Conservation (phyloP, 2,797 vertebrate genomes). For the Pyrrhura leucotis region DNA sequence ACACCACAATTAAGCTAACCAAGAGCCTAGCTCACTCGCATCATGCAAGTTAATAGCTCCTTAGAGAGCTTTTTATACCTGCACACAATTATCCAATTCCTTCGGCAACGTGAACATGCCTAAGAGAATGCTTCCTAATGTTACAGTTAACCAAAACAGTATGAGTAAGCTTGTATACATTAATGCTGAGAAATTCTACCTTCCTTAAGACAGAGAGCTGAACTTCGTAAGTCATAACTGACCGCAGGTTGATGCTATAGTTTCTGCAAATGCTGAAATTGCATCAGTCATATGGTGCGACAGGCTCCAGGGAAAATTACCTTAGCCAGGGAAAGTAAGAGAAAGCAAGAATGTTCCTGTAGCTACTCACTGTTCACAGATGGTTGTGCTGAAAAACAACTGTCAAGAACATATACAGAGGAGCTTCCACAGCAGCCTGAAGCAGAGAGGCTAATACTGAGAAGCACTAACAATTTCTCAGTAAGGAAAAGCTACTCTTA, state of each 20-base stretch:
- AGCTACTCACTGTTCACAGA: not conserved
- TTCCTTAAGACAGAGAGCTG: not conserved
- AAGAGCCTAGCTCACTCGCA: not conserved
- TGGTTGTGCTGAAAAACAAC: not conserved
- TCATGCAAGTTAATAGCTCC: not conserved
- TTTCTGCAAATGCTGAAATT: not conserved
- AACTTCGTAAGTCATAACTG: not conserved
- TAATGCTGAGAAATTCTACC: not conserved
- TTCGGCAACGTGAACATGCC: not conserved
- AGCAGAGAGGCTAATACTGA: not conserved
- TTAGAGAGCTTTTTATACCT: not conserved
- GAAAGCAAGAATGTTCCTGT: not conserved
- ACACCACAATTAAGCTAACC: not conserved
- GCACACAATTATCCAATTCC: not conserved
- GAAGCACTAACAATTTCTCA: not conserved
- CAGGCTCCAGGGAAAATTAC: not conserved
- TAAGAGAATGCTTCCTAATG: not conserved
- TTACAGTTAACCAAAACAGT: not conserved
- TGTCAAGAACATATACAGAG: not conserved
- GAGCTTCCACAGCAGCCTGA: not conserved
- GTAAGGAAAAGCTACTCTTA: not conserved
- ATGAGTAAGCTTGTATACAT: not conserved
- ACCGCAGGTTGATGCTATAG: accelerated
- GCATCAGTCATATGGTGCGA: not conserved
- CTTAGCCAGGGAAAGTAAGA: not conserved